Evolutionary conservation across 2,797 vertebrate species (phyloP).

Genomic region (Dermochelys coriacea): DNA sequence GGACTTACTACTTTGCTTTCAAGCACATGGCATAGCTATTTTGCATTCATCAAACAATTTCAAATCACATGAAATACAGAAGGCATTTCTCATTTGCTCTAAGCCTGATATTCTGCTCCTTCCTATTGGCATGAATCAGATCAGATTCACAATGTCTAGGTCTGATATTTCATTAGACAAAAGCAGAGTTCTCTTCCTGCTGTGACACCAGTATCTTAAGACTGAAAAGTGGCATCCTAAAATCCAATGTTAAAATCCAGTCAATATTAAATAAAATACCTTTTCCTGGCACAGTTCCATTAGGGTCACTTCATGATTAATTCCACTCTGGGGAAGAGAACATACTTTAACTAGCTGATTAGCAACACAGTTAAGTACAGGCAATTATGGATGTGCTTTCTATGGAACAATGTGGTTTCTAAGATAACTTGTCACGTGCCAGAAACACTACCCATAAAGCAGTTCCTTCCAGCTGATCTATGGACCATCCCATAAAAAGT

Average conservation of each 20-base stretch:
- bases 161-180: neutral
- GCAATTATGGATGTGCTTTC: neutral
- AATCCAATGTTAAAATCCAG: neutral
- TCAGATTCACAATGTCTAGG: neutral
- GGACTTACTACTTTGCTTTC: neutral
- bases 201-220: neutral
- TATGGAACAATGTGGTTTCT: neutral
- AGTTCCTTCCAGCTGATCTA: neutral
- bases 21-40: neutral
- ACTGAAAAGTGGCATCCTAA: neutral
- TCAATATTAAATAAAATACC: neutral
- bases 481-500: neutral
- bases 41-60: neutral
- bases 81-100: neutral
- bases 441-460: rapidly evolving
- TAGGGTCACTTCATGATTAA: neutral
- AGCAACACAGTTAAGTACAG: neutral
- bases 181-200: neutral
- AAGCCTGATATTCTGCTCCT: neutral
- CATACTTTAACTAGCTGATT: neutral
- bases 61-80: neutral
- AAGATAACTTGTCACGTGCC: neutral
- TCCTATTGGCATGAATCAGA: neutral
- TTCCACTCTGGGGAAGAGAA: neutral
- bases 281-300: neutral